A percentile compares a stretch with the other conserved stretches of the same genome.
phyloP scores from a whole-genome alignment of 1,140 invertebrate genomes.

The Riptortus pedestris region DNA sequence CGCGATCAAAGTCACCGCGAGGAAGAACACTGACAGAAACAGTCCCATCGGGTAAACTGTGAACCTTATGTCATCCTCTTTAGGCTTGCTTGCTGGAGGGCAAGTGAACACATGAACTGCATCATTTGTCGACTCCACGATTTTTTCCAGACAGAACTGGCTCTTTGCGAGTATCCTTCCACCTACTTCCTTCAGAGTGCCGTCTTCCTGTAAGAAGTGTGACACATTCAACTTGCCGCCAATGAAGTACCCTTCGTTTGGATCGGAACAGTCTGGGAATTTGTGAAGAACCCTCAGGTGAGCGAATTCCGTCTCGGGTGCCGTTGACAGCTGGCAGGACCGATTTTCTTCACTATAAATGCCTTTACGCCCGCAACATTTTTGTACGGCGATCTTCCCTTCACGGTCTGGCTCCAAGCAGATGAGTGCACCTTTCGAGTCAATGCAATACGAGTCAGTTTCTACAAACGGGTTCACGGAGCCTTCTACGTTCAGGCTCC shows the following conservation, averaged over 20 bases:
- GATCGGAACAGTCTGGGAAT: conserved; percentile 43
- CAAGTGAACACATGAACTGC: conserved; percentile 52
- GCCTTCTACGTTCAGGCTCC: conserved; percentile 38
- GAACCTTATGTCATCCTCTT: conserved; percentile 48
- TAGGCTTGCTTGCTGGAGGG: conserved; percentile 30
- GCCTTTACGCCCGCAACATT: conserved; percentile 48
- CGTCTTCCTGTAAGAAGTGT: conserved; percentile 38
- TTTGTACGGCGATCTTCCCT: conserved; percentile 35
- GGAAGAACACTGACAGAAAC: conserved; percentile 62
- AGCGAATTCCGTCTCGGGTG: conserved; percentile 33
- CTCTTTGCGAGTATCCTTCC: conserved; percentile 38
- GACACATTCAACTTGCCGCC: conserved; percentile 40
- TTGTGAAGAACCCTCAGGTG: conserved; percentile 33
- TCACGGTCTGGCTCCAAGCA: conserved; percentile 39
- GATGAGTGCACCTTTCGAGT: conserved; percentile 45
- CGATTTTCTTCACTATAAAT: conserved; percentile 45
- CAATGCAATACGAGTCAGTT: conserved; percentile 47
- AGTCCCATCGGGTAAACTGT: conserved; percentile 61
- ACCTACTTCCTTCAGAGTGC: conserved; percentile 37
- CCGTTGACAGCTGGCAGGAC: conserved; percentile 36
- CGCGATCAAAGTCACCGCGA: conserved; percentile 61
- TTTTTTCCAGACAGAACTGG: conserved; percentile 52
- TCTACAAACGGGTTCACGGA: conserved; percentile 23
- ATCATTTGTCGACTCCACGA: conserved; percentile 40
- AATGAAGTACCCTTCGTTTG: conserved; percentile 35